Base-by-base conservation (phyloP, 2,888 invertebrate species). In the Acanthosepion pharaonis region DNA sequence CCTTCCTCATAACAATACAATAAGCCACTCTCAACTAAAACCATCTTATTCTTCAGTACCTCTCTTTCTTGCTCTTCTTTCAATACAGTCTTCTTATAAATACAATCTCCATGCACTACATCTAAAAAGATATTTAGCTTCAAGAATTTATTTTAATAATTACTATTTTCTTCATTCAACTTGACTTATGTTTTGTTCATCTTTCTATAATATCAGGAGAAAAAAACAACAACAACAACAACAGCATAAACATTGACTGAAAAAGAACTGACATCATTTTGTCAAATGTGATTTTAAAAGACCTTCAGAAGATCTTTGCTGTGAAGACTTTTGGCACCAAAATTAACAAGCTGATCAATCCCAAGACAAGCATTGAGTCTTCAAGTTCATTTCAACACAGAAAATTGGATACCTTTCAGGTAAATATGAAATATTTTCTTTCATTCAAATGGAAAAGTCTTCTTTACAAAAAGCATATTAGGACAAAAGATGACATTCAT, bases 241-340 rank as follows among this genome's bases (percentile, higher is more conserved):
- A 23, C 15, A 23, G 20, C 18, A 53, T 9, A 53, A 20, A 55
- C 20, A 20, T 20, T 5, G 20, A 6, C 20, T 20, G 5, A 59
- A 23, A 23, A 42, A 59, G 59, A 6, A 23, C 59, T 59, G 59
- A 59, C 59, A 23, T 23, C 59, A 5, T 23, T 20, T 20, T 1
- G 78, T n/a, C 78, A n/a, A n/a, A 78, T 78, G 78, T 78, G 78
- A n/a, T 78, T n/a, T 78, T n/a, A 28, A 78, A 78, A n/a, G n/a
- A n/a, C 11, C 1, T 9, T n/a, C n/a, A 1, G 18, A 78, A 28
- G n/a, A n/a, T 78, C 78, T 33, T 64, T 64, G 28, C 28, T 78
- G 78, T 78, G n/a, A 78, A n/a, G n/a, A 78, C 28, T 78, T 78
- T 78, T 28, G 78, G 15, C 5, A 78, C 78, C 78, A 8, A 1